These are phyloP conservation scores for Eupeodes latifasciatus DNA, from an alignment of 2,888 invertebrate species.

Conservation along the genomic window DNA sequence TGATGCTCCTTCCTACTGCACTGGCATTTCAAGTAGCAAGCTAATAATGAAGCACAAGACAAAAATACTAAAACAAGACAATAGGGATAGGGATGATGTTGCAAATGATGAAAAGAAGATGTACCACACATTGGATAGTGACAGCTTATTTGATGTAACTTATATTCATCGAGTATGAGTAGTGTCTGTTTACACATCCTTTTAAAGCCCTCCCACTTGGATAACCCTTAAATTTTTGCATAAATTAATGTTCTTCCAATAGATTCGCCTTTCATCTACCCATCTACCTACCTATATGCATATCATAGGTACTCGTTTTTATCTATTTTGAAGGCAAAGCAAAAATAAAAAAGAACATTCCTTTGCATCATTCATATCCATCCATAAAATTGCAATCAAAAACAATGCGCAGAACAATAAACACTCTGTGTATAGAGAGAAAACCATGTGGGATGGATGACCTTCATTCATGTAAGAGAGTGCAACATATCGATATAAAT, in stretches of 20 bases:
- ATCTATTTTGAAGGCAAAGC: not conserved
- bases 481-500: slow-evolving; percentile 64
- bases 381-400: slow-evolving; percentile 21
- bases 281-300: not conserved
- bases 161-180: not conserved
- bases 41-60: not conserved
- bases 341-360: slow-evolving; percentile 2
- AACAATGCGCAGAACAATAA: slow-evolving; percentile 43
- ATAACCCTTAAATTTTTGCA: slow-evolving; percentile 18
- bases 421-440: not conserved
- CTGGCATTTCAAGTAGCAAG: not conserved
- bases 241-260: slow-evolving; percentile 24
- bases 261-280: not conserved
- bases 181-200: not conserved
- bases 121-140: slow-evolving; percentile 3
- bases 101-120: not conserved
- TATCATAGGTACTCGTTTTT: not conserved
- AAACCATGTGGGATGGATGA: slow-evolving; percentile 44
- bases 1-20: not conserved
- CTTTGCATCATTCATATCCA: slow-evolving; percentile 18
- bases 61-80: not conserved
- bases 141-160: not conserved
- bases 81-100: slow-evolving; percentile 11
- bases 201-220: not conserved
- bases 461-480: slow-evolving; percentile 27